These are phyloP conservation scores for Pararge aegeria DNA, from an alignment of 1,140 invertebrate genomes.

Conservation along the genomic window DNA sequence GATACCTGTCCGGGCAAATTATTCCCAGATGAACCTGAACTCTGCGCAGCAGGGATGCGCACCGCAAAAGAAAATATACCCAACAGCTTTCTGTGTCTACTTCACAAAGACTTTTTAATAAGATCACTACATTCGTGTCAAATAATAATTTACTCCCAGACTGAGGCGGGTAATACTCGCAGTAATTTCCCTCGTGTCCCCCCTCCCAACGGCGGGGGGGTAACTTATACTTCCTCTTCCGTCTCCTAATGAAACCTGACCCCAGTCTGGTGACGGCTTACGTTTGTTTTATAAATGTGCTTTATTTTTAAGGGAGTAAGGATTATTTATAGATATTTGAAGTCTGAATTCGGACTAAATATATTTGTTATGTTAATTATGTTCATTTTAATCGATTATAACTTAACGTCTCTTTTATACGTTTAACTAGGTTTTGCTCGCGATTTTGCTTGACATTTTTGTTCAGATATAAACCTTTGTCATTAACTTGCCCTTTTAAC, in stretches of 20 bases:
- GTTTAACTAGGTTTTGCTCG: too few species aligned
- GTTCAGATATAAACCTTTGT: too few species aligned
- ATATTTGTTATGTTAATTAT: neutral
- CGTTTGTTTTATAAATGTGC: constrained; percentile 5
- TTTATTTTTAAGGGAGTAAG: constrained; percentile 8
- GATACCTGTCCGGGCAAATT: too few species aligned
- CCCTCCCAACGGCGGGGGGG: constrained; percentile 28
- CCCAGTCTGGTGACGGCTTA: constrained; percentile 17
- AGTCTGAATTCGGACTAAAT: neutral
- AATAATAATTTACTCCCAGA: constrained; percentile 20
- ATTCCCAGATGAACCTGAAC: too few species aligned
- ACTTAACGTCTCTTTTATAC: neutral
- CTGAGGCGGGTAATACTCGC: constrained; percentile 19
- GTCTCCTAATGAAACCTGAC: constrained; percentile 28
- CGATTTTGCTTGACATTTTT: too few species aligned
- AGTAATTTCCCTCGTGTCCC: constrained; percentile 24
- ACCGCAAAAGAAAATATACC: too few species aligned
- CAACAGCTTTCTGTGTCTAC: neutral
- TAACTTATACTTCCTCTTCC: constrained; percentile 36
- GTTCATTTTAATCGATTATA: neutral
- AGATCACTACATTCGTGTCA: neutral
- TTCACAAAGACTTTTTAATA: neutral
- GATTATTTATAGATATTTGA: neutral
- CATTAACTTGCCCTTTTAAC: too few species aligned
- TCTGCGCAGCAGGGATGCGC: too few species aligned